A percentile compares a stretch with the other conserved stretches of the same genome.
phyloP scores from a whole-genome alignment of 1,140 invertebrate genomes.

The Sesamia nonagrioides region DNA sequence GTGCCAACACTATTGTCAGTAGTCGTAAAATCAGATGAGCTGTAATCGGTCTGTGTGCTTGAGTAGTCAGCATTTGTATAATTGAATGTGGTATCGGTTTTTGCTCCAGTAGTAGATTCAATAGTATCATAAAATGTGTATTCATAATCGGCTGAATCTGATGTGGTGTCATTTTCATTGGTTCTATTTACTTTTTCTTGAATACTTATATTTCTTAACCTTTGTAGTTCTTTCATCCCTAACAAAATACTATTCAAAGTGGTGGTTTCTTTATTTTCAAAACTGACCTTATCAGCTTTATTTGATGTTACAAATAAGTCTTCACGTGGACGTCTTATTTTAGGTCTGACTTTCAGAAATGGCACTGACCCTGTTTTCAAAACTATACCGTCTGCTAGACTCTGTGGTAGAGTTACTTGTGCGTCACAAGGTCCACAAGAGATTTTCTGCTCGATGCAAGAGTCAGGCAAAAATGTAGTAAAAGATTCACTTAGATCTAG shows the following conservation, averaged over 20 bases:
- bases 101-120: conserved; percentile 32
- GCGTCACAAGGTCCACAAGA: conserved; percentile 71
- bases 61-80: conserved; percentile 7
- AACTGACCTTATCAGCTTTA: background rate
- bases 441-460: conserved; percentile 69
- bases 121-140: conserved; percentile 44
- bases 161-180: conserved; percentile 41
- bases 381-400: conserved; percentile 2
- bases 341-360: background rate
- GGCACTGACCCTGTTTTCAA: background rate
- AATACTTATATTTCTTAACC: conserved; percentile 51
- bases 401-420: conserved; percentile 55
- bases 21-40: background rate
- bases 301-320: background rate
- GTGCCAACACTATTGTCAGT: background rate
- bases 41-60: background rate
- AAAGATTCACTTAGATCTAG: conserved; percentile 62
- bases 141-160: conserved; percentile 45
- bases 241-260: conserved; percentile 39
- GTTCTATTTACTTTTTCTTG: conserved; percentile 17
- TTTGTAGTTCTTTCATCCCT: conserved; percentile 46
- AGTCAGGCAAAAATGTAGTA: conserved; percentile 55
- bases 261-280: conserved; percentile 47
- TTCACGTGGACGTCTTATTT: conserved; percentile 28
- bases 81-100: background rate